These are phyloP conservation scores for roundworm (Caenorhabditis elegans) DNA, from an alignment of 1,140 invertebrate genomes.

Conservation along the genomic window WBcel235 BX284602.5:5069501-5070000, in stretches of 20 bases:
- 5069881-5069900: constrained; percentile 36
- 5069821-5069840: too few relatives aligned
- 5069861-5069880: too few relatives aligned
- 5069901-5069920: constrained; percentile 50
- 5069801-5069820: too few relatives aligned
- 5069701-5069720: not conserved
- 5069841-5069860: not conserved
- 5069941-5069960: constrained; percentile 47
- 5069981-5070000: constrained; percentile 41
- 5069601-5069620: not conserved
- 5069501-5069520: not conserved
- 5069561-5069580: not conserved
- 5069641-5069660: not conserved
- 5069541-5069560: not conserved
- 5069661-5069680: constrained; percentile 5
- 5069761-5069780: not conserved
- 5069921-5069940: constrained; percentile 42
- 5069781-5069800: not conserved
- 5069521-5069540: too few relatives aligned
- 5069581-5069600: not conserved
- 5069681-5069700: not conserved
- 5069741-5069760: not conserved
- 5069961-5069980: constrained; percentile 51
- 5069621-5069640: not conserved
- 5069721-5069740: not conserved